Evolutionary conservation across 2,888 invertebrate genomes (phyloP), one percentile per base, ranked within the genome.

Genomic region (Caenorhabditis afra): DNA sequence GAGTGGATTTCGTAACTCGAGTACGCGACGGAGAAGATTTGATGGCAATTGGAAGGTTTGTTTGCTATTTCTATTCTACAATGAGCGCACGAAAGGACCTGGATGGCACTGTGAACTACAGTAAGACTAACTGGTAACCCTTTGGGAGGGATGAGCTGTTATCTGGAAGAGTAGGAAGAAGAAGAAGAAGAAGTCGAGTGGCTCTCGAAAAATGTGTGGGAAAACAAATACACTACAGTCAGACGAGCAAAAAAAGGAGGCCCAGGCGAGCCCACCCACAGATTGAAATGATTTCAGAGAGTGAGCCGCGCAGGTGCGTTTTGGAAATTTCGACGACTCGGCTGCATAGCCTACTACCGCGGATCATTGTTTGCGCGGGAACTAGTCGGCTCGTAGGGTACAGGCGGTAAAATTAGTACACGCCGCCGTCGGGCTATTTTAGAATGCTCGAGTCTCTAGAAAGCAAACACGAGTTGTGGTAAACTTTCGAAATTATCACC

Each of bases 401-500:
- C 39, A 41, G 57, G 57, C 58, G 58, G 58, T 39, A 44, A 39
- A 44, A 44, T 23, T 44, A 39, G 45, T 41, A 58, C 41, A 58
- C 20, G 12, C 44, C 23, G 23, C 10, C 18, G 29, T 3, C 29
- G 29, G 22, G 44, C 44, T 58, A 44, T 58, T 58, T 59, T 59
- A 47, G 23, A 44, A 44, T 11, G 35, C 29, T 4, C 22, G 8
- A 23, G 12, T 44, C 12, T 23, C 7, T 20, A 18, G 22, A 16
- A 41, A 20, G 41, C 29, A 57, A n/a, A 29, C 22, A 12, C 3
- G 2, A 11, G n/a, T 16, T 47, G 22, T 16, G 22, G 18, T 1
- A 47, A 59, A 23, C 16, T 45, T 59, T 45, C 45, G 41, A 59
- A 59, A 59, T 47, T 52, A 52, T 52, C 52, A 52, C 23, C n/a